A percentile compares a stretch with the other conserved stretches of the same genome.
phyloP scores from a whole-genome alignment of 2,797 vertebrate genomes.

The Ptychadena robeensis region DNA sequence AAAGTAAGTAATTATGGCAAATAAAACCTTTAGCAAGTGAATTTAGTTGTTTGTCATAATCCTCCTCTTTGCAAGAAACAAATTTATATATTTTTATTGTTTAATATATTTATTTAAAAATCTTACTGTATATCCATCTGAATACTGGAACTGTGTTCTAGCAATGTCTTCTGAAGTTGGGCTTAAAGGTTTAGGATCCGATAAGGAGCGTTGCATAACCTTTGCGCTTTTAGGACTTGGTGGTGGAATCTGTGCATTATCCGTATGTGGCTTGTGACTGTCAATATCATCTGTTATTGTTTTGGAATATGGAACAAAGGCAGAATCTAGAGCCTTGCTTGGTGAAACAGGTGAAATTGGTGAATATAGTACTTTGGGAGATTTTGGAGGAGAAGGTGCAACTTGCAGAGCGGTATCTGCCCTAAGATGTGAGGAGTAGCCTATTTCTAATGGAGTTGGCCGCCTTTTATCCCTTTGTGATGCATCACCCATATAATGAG shows the following conservation, averaged over 20 bases:
- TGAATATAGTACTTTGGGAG: slow-evolving; percentile 92
- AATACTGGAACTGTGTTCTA: slow-evolving; percentile 90
- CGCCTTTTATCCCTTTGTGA: slow-evolving; percentile 89
- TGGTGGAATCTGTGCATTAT: slow-evolving; percentile 85
- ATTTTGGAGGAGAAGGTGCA: slow-evolving; percentile 85
- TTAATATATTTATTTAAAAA: too few relatives aligned
- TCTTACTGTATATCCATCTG: slow-evolving; percentile 92
- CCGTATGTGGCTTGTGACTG: slow-evolving; percentile 88
- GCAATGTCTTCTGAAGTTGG: slow-evolving; percentile 89
- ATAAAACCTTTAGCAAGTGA: too few relatives aligned
- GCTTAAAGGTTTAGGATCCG: slow-evolving; percentile 94
- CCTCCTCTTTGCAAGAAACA: too few relatives aligned
- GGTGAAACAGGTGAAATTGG: slow-evolving; percentile 91
- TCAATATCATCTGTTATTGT: slow-evolving; percentile 82
- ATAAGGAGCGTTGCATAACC: slow-evolving; percentile 90
- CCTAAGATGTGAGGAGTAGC: slow-evolving; percentile 88
- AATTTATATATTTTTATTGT: too few relatives aligned
- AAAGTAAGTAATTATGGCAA: too few relatives aligned
- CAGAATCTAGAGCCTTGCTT: slow-evolving; percentile 87
- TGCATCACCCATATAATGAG: slow-evolving; percentile 75
- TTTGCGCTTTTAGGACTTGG: slow-evolving; percentile 88
- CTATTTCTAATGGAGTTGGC: slow-evolving; percentile 86
- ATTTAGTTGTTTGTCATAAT: too few relatives aligned
- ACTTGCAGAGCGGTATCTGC: slow-evolving; percentile 83
- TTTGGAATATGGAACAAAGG: slow-evolving; percentile 91